Evolutionary conservation across 2,113 vertebrate species (phyloP).

Genomic region (Thinocorus orbignyianus): DNA sequence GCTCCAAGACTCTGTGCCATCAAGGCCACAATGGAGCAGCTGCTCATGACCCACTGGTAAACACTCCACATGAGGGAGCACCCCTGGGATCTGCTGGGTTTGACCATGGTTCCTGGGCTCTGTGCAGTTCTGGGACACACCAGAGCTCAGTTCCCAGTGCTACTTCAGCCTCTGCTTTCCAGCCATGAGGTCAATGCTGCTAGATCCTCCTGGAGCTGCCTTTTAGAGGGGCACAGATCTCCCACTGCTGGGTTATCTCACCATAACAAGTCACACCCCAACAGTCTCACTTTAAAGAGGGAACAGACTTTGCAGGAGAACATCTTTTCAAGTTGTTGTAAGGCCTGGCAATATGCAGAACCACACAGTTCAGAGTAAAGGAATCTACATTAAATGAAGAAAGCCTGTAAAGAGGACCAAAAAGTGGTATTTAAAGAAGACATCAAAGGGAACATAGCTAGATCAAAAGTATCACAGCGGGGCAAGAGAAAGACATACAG

Average conservation of each 20-base stretch:
- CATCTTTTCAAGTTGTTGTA: background rate
- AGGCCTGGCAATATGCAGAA: background rate
- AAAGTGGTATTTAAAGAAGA: background rate
- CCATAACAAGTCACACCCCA: background rate
- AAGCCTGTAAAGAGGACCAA: background rate
- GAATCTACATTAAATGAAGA: background rate
- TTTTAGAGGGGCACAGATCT: background rate
- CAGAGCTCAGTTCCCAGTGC: background rate
- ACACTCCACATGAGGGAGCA: background rate
- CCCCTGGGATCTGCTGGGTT: background rate
- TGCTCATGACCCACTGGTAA: background rate
- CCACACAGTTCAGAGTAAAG: background rate
- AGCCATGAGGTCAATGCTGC: background rate
- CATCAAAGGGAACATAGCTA: background rate
- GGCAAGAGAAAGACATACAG: background rate
- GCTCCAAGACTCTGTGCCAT: background rate
- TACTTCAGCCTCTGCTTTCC: background rate
- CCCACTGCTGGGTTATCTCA: background rate
- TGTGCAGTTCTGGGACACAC: background rate
- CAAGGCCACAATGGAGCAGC: accelerated
- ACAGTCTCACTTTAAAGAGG: background rate
- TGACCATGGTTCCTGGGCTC: background rate
- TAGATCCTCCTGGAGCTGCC: background rate
- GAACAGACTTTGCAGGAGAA: background rate
- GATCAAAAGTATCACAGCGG: background rate